These are phyloP conservation scores for Aplochiton taeniatus DNA, from an alignment of 2,797 vertebrate species.

Conservation along the genomic window DNA sequence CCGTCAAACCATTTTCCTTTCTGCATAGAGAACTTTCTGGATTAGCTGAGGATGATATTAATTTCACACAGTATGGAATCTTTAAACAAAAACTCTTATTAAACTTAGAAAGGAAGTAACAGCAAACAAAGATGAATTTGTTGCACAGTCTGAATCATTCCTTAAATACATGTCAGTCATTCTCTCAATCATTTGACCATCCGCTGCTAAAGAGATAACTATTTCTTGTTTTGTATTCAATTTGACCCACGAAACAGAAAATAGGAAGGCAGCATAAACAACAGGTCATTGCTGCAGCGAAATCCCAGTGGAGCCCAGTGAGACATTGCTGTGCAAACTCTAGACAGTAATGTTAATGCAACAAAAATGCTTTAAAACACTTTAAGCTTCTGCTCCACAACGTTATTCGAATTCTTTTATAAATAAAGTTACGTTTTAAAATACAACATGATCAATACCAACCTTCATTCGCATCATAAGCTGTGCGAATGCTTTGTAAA, in stretches of 20 bases:
- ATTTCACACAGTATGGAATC: conserved; percentile 70
- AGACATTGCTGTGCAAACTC: neutral
- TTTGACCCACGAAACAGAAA: conserved; percentile 38
- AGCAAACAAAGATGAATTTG: conserved; percentile 66
- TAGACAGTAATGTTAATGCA: conserved; percentile 12
- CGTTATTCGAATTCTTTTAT: no score
- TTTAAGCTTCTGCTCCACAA: no score
- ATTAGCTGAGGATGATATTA: conserved; percentile 73
- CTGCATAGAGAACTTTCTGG: conserved; percentile 44
- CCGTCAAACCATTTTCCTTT: conserved; percentile 68
- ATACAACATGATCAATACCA: no score
- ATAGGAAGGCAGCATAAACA: conserved; percentile 32
- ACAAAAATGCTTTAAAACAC: neutral
- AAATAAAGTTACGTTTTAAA: no score
- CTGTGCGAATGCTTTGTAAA: no score
- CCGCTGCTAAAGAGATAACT: conserved; percentile 56
- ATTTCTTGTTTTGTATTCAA: conserved; percentile 52
- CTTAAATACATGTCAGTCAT: conserved; percentile 58
- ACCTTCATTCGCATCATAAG: no score
- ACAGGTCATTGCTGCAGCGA: conserved; percentile 54
- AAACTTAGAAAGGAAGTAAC: conserved; percentile 62
- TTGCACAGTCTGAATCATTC: conserved; percentile 64
- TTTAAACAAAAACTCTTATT: conserved; percentile 68
- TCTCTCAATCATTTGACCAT: conserved; percentile 60
- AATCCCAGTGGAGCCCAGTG: conserved; percentile 59